Conservation (phyloP, 1,140 invertebrate genomes). For the Listronotus oregonensis region DNA sequence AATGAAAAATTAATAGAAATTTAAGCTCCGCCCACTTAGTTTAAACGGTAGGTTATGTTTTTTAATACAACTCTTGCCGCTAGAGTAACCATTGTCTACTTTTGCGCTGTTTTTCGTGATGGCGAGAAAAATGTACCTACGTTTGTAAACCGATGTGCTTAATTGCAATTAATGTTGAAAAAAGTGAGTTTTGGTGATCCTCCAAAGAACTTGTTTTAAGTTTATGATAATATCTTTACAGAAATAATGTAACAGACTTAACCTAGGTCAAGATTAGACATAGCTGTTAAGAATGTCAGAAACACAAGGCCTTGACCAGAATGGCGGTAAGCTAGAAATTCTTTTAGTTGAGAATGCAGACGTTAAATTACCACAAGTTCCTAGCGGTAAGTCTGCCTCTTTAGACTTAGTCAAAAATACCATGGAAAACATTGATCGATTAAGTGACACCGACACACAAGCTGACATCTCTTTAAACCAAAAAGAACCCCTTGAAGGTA, state of each 20-base stretch:
- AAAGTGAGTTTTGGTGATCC: background rate
- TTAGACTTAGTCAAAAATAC: background rate
- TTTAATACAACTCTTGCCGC: slow-evolving; percentile 18
- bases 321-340: slow-evolving; percentile 11
- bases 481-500: slow-evolving; percentile 8
- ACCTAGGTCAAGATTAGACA: slow-evolving; percentile 11
- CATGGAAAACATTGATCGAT: background rate
- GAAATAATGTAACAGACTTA: slow-evolving; percentile 6
- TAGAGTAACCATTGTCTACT: slow-evolving; percentile 27
- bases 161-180: background rate
- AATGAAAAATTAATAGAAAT: background rate
- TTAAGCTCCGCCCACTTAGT: slow-evolving; percentile 23
- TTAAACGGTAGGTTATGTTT: slow-evolving; percentile 20
- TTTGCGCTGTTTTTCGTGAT: slow-evolving; percentile 13
- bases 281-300: slow-evolving; percentile 18
- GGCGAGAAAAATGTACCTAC: background rate
- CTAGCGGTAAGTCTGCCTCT: background rate
- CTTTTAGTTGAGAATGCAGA: background rate
- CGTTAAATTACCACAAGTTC: background rate
- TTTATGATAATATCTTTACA: slow-evolving; percentile 1
- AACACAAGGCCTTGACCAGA: slow-evolving; percentile 27
- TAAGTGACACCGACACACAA: slow-evolving; percentile 21
- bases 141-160: background rate
- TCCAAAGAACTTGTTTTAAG: background rate
- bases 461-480: slow-evolving; percentile 2